Conservation (phyloP, 2,113 vertebrate species). For the Zingel zingel region DNA sequence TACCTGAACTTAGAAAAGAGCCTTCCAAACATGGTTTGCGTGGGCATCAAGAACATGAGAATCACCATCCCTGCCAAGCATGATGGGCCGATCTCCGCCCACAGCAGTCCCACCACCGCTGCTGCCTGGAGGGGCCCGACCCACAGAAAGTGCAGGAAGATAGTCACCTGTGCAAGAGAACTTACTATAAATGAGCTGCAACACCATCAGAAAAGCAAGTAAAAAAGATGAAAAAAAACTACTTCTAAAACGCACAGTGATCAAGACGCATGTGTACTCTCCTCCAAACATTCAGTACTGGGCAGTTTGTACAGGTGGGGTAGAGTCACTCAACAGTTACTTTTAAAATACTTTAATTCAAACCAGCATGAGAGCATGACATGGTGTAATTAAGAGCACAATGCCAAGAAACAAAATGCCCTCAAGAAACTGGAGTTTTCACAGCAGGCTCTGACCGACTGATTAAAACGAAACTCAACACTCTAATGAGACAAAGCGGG, state of each 20-base stretch:
- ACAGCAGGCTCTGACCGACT: slow-evolving; percentile 24
- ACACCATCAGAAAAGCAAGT: background rate
- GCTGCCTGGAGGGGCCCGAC: slow-evolving; percentile 92
- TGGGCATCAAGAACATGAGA: slow-evolving; percentile 91
- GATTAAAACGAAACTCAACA: slow-evolving; percentile 49
- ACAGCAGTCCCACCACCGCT: slow-evolving; percentile 89
- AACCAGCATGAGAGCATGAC: background rate
- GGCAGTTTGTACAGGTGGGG: background rate
- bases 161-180: slow-evolving; percentile 85
- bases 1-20: slow-evolving; percentile 95
- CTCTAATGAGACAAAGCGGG: slow-evolving; percentile 6
- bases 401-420: slow-evolving; percentile 31
- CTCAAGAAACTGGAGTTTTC: slow-evolving; percentile 8
- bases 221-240: background rate
- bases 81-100: slow-evolving; percentile 92
- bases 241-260: background rate
- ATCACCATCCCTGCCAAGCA: slow-evolving; percentile 94
- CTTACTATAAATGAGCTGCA: background rate
- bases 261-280: background rate
- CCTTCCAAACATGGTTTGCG: slow-evolving; percentile 90
- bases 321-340: background rate
- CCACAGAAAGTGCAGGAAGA: slow-evolving; percentile 96
- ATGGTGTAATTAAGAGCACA: slow-evolving; percentile 18
- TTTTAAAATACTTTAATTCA: slow-evolving; percentile 6
- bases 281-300: background rate